Evolutionary conservation across 2,113 vertebrate species (phyloP).

Genomic region (Noturus placidus): DNA sequence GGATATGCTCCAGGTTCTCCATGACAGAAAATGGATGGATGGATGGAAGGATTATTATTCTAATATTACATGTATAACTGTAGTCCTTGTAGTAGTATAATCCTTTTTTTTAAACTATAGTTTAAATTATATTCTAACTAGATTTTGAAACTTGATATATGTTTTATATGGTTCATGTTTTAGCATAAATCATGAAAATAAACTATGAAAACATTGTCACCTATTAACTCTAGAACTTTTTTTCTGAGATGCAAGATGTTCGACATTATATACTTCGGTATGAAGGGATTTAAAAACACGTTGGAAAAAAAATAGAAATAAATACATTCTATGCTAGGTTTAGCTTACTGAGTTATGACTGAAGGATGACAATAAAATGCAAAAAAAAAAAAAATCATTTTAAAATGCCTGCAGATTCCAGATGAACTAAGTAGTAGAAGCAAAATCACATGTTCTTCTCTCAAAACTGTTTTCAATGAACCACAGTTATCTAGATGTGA

Average conservation of each 20-base stretch:
- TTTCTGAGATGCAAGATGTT: neutral
- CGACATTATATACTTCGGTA: neutral
- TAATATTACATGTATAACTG: too few relatives aligned
- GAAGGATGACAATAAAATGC: neutral
- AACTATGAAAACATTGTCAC: too few relatives aligned
- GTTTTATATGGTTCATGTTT: neutral
- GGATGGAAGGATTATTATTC: too few relatives aligned
- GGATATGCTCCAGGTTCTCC: too few relatives aligned
- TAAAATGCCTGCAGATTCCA: too few relatives aligned
- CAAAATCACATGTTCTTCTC: neutral
- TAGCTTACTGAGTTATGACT: neutral
- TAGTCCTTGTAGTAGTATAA: too few relatives aligned
- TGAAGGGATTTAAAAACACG: neutral
- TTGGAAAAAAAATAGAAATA: too few relatives aligned
- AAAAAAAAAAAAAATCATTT: neutral
- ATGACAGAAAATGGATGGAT: too few relatives aligned
- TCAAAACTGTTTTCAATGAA: neutral
- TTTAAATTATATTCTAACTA: too few relatives aligned
- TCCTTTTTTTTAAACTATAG: too few relatives aligned
- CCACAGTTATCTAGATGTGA: neutral
- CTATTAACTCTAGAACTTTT: neutral
- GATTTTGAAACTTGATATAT: too few relatives aligned
- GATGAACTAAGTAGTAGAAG: neutral
- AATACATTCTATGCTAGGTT: too few relatives aligned
- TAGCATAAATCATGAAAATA: neutral